These are phyloP conservation scores for Cosmia trapezina DNA, from an alignment of 2,888 invertebrate genomes.

Conservation along the genomic window DNA sequence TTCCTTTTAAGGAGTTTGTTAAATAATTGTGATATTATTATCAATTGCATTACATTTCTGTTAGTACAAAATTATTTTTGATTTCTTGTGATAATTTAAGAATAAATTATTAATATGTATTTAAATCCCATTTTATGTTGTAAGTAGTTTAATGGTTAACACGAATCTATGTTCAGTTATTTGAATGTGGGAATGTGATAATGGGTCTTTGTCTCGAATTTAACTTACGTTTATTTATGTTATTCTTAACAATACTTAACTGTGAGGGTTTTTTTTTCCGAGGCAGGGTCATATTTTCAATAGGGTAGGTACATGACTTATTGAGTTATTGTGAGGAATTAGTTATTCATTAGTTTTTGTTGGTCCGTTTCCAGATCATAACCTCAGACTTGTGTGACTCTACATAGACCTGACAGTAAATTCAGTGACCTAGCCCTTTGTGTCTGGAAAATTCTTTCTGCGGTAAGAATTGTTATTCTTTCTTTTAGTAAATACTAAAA, in stretches of 20 bases:
- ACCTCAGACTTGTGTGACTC: not conserved
- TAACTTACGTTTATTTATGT: conserved; percentile 2
- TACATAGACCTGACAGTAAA: not conserved
- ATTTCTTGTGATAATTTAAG: conserved; percentile 50
- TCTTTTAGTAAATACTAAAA: too few relatives aligned
- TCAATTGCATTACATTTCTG: conserved; percentile 48
- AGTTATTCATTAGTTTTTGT: conserved; percentile 5
- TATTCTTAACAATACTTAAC: not conserved
- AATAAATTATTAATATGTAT: conserved; percentile 32
- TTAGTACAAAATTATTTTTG: conserved; percentile 60
- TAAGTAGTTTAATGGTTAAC: conserved; percentile 11
- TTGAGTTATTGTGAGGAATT: conserved; percentile 3
- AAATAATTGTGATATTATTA: conserved; percentile 52
- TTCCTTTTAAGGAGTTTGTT: conserved; percentile 1
- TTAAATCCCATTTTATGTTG: conserved; percentile 15
- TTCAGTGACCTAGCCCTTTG: not conserved
- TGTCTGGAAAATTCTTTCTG: not conserved
- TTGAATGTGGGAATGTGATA: conserved; percentile 22
- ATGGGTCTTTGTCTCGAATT: conserved; percentile 42
- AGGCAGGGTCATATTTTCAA: conserved; percentile 13
- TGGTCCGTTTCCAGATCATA: not conserved
- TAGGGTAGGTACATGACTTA: not conserved
- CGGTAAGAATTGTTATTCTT: not conserved
- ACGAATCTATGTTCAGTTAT: conserved; percentile 16
- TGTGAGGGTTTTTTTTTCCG: not conserved